These are phyloP conservation scores for Drosophila sechellia DNA, from an alignment of 1,140 invertebrate species.

Conservation along the genomic window DNA sequence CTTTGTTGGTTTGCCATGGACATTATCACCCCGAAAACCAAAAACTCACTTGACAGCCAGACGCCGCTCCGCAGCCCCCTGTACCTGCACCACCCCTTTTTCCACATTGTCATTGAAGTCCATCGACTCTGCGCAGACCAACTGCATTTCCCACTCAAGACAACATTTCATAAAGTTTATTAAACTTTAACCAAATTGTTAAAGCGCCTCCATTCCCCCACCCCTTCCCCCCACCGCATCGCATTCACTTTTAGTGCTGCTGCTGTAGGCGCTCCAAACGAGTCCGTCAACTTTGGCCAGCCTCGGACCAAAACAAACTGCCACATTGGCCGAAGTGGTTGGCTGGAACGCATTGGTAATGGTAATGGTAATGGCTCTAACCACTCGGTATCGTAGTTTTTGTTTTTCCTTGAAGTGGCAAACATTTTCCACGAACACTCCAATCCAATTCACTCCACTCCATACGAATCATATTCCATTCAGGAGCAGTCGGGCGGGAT, in stretches of 20 bases:
- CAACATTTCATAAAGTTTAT: constrained; percentile 82
- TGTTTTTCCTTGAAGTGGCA: constrained; percentile 33
- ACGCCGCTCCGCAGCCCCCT: background rate
- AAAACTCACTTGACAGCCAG: constrained; percentile 50
- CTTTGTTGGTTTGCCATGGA: constrained; percentile 17
- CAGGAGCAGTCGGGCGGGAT: constrained; percentile 12
- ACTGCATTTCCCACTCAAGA: constrained; percentile 79
- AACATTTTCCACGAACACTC: constrained; percentile 46
- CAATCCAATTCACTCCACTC: background rate
- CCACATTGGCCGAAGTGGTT: constrained; percentile 54
- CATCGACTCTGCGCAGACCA: constrained; percentile 45
- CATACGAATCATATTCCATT: constrained; percentile 15
- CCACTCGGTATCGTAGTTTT: constrained; percentile 1
- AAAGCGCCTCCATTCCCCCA: constrained; percentile 50
- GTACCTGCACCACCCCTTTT: too few species aligned
- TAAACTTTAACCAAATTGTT: constrained; percentile 82
- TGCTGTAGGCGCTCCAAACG: constrained; percentile 68
- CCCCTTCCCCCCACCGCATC: background rate
- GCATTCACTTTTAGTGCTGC: constrained; percentile 70
- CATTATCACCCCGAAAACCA: constrained; percentile 39
- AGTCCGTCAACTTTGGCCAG: constrained; percentile 77
- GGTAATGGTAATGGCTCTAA: constrained; percentile 30
- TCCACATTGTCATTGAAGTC: constrained; percentile 57
- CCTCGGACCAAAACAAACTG: constrained; percentile 63
- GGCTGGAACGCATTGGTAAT: constrained; percentile 44